phyloP scores from a whole-genome alignment of 2,888 invertebrate genomes.

The Augochlorella aurata region DNA sequence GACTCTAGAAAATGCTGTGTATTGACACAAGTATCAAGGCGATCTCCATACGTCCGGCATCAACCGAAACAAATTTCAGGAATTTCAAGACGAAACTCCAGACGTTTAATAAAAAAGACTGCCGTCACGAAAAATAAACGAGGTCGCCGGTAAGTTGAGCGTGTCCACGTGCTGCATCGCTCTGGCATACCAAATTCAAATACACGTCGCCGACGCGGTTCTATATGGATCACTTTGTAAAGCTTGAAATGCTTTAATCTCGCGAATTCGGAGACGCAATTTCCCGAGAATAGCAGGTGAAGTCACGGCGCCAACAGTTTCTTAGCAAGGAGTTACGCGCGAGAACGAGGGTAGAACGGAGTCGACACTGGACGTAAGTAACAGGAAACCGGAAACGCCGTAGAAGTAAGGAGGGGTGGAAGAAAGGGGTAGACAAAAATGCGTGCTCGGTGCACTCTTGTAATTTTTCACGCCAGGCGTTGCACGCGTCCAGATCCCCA shows the following conservation, averaged over 20 bases:
- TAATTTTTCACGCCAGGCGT: constrained; percentile 73
- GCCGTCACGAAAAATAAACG: neutral
- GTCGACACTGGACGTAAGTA: constrained; percentile 4
- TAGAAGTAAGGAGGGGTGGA: constrained; percentile 24
- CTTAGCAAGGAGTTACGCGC: constrained; percentile 55
- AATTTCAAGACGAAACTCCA: too few relatives aligned
- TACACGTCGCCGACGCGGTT: constrained; percentile 34
- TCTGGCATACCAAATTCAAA: constrained; percentile 55
- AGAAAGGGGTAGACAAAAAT: constrained; percentile 29
- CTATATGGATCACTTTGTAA: constrained; percentile 9
- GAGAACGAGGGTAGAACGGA: constrained; percentile 23
- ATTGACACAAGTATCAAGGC: too few relatives aligned
- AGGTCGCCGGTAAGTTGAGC: neutral
- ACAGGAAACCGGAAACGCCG: constrained; percentile 34
- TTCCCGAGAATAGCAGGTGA: constrained; percentile 57
- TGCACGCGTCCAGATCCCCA: constrained; percentile 54
- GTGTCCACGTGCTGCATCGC: constrained; percentile 24
- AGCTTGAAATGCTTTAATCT: constrained; percentile 60
- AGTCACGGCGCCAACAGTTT: constrained; percentile 49
- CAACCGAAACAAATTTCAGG: too few relatives aligned
- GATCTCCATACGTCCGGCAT: too few relatives aligned
- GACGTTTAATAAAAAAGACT: neutral
- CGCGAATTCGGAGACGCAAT: constrained; percentile 60
- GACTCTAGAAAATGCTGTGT: too few relatives aligned
- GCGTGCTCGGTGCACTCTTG: constrained; percentile 36